phyloP scores from a whole-genome alignment of 1,140 invertebrate genomes.

The Aleiodes sp. region DNA sequence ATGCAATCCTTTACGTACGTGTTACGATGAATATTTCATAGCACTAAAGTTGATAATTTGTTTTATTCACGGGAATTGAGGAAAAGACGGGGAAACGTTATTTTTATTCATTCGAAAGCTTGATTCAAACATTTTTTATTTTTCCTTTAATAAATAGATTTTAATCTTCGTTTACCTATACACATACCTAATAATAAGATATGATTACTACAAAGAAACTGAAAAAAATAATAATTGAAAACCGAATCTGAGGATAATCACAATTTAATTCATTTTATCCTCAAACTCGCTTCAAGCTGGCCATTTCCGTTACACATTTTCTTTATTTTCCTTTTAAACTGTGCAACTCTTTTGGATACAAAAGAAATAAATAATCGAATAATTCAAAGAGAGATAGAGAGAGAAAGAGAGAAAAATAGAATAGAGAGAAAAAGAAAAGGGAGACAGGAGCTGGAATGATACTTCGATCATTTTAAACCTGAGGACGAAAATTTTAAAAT shows the following conservation, averaged over 20 bases:
- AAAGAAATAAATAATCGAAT: conserved; percentile 22
- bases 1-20: conserved; percentile 48
- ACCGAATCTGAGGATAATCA: background rate
- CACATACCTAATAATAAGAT: conserved; percentile 4
- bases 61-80: conserved; percentile 26
- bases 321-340: background rate
- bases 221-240: background rate
- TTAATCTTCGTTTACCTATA: conserved; percentile 17
- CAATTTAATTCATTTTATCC: conserved; percentile 1
- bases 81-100: too few relatives aligned
- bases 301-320: conserved; percentile 9
- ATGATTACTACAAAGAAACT: background rate
- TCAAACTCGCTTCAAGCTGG: background rate
- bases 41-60: conserved; percentile 34
- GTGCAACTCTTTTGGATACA: conserved; percentile 10
- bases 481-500: background rate
- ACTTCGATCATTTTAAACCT: conserved; percentile 12
- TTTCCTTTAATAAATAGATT: conserved; percentile 1
- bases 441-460: conserved; percentile 21
- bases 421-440: conserved; percentile 12
- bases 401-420: conserved; percentile 14
- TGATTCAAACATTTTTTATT: conserved; percentile 33
- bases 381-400: background rate
- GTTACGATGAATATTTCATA: conserved; percentile 49
- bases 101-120: conserved; percentile 32